These are phyloP conservation scores for Gallinago media DNA, from an alignment of 2,113 vertebrate species.

Conservation along the genomic window DNA sequence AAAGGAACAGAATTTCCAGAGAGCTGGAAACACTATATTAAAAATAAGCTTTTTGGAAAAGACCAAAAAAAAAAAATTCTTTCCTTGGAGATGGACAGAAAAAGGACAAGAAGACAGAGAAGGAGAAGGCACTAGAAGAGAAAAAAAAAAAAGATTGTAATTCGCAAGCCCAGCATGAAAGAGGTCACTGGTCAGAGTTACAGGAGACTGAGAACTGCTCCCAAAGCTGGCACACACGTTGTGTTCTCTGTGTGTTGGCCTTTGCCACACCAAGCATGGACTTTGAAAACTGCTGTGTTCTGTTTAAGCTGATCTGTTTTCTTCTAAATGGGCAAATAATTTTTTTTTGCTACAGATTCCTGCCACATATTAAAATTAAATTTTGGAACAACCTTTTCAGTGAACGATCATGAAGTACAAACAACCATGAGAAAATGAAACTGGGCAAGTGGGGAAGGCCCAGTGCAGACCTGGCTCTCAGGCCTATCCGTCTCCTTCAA, in stretches of 20 bases:
- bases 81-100: not conserved
- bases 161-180: not conserved
- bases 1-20: constrained; percentile 17
- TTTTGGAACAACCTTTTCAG: not conserved
- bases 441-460: not conserved
- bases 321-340: not conserved
- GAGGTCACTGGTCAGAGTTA: not conserved
- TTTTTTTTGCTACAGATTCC: not conserved
- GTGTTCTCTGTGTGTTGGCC: not conserved
- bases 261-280: not conserved
- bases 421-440: not conserved
- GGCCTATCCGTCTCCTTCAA: not conserved
- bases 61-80: not conserved
- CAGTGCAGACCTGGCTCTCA: not conserved
- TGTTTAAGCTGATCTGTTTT: not conserved
- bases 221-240: not conserved
- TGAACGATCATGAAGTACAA: not conserved
- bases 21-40: not conserved
- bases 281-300: not conserved
- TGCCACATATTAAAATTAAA: not conserved
- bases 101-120: not conserved
- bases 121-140: not conserved
- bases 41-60: not conserved
- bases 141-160: not conserved
- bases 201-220: not conserved